A percentile compares a stretch with the other conserved stretches of the same genome.
Evolutionary conservation across 2,797 vertebrate species (phyloP).

Genomic region (Sus cebifrons): DNA sequence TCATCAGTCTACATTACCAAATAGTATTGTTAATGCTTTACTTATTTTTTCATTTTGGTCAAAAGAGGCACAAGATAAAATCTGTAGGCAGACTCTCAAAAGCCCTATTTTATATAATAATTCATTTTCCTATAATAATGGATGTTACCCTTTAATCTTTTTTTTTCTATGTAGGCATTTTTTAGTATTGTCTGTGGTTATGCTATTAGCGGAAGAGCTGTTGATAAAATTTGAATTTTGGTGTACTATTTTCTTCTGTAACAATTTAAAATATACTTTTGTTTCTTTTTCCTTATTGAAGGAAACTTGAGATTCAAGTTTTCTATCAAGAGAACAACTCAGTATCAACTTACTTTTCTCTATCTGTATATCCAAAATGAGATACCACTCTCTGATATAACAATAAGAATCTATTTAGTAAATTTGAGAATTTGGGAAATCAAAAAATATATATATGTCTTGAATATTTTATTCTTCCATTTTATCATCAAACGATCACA

Average conservation of each 20-base stretch:
- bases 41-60: slow-evolving; percentile 38
- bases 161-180: neutral
- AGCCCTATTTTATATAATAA: neutral
- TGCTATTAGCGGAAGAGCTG: neutral
- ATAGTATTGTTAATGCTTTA: slow-evolving; percentile 17
- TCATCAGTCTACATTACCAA: slow-evolving; percentile 13
- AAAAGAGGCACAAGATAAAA: slow-evolving; percentile 22
- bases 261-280: neutral
- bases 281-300: neutral
- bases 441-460: neutral
- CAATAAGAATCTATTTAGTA: neutral
- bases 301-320: slow-evolving; percentile 33
- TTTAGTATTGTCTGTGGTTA: neutral
- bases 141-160: neutral
- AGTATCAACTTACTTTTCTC: neutral
- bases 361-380: neutral
- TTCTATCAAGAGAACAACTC: slow-evolving; percentile 35
- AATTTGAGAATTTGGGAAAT: slow-evolving; percentile 56
- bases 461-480: slow-evolving; percentile 48
- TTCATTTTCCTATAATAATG: slow-evolving; percentile 15
- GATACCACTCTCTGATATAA: neutral
- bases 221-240: slow-evolving; percentile 14
- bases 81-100: neutral
- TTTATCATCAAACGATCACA: slow-evolving; percentile 27
- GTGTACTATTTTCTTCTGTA: slow-evolving; percentile 10